Evolutionary conservation across 2,113 vertebrate species (phyloP).

Genomic region (Myodes glareolus): DNA sequence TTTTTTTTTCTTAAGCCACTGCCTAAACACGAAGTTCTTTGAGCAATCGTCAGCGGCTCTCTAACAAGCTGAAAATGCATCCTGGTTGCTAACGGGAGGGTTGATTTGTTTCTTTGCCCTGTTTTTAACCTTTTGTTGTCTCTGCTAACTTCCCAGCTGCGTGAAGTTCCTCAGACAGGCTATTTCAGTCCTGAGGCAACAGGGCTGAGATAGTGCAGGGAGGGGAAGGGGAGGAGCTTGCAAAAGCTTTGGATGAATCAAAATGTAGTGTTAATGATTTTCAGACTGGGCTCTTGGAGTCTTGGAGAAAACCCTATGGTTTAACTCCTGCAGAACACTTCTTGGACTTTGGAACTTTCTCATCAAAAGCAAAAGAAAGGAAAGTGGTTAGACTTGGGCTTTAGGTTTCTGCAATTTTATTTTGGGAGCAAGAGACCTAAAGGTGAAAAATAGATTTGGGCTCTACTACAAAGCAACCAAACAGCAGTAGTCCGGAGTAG

Average conservation of each 20-base stretch:
- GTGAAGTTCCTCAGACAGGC: slow-evolving; percentile 54
- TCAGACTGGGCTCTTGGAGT: slow-evolving; percentile 54
- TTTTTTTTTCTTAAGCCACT: slow-evolving; percentile 83
- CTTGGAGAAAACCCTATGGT: slow-evolving; percentile 59
- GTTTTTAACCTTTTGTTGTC: slow-evolving; percentile 77
- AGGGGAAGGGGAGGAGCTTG: background rate
- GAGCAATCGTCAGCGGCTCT: slow-evolving; percentile 81
- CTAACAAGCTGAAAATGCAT: slow-evolving; percentile 82
- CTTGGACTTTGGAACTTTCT: slow-evolving; percentile 46
- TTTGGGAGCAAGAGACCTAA: slow-evolving; percentile 67
- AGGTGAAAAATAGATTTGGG: slow-evolving; percentile 71
- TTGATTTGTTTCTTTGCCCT: slow-evolving; percentile 72
- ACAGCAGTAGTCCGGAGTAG: background rate
- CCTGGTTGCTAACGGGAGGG: slow-evolving; percentile 57
- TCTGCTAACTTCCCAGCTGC: slow-evolving; percentile 42
- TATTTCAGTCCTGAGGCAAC: slow-evolving; percentile 32
- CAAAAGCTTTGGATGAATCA: slow-evolving; percentile 44
- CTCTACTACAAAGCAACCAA: background rate
- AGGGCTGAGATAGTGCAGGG: background rate
- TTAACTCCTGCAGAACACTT: slow-evolving; percentile 14
- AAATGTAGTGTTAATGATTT: slow-evolving; percentile 58
- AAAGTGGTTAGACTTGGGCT: slow-evolving; percentile 33
- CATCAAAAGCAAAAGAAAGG: slow-evolving; percentile 61
- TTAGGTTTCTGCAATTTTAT: slow-evolving; percentile 77
- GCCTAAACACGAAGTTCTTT: slow-evolving; percentile 79